Conservation (phyloP, 2,888 invertebrate species). For the Bibio marci region DNA sequence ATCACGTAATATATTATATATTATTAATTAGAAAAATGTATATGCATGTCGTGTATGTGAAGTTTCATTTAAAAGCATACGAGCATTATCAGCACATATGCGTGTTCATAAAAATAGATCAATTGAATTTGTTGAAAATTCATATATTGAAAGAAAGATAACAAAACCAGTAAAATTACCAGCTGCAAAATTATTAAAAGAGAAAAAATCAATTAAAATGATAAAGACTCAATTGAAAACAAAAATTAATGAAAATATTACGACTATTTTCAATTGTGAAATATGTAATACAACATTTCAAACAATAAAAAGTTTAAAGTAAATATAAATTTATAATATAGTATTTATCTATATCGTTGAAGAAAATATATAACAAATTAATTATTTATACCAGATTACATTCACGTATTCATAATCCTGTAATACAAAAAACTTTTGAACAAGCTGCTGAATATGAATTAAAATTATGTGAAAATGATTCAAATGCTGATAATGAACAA, state of each 20-base stretch:
- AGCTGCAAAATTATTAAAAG: not conserved
- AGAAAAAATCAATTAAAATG: not conserved
- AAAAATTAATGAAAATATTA: conserved; percentile 3
- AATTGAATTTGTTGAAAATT: too few relatives aligned
- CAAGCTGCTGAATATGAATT: conserved; percentile 13
- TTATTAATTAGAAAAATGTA: too few relatives aligned
- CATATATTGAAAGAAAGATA: conserved; percentile 2
- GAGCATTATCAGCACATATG: conserved; percentile 42
- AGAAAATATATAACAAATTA: not conserved
- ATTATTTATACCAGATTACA: conserved; percentile 33
- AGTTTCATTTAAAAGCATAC: conserved; percentile 32
- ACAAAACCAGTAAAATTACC: not conserved
- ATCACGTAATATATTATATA: too few relatives aligned
- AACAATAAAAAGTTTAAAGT: conserved; percentile 38
- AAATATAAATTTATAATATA: conserved; percentile 8
- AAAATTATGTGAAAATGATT: conserved; percentile 17
- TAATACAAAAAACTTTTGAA: conserved; percentile 35
- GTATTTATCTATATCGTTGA: not conserved
- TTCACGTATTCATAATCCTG: conserved; percentile 55
- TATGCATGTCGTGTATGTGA: conserved; percentile 33
- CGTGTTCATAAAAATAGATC: conserved; percentile 37
- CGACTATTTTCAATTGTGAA: conserved; percentile 27
- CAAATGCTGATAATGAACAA: conserved; percentile 18
- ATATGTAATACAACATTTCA: conserved; percentile 51
- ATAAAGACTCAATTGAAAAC: not conserved